Evolutionary conservation across 2,113 vertebrate species (phyloP), one percentile per base, ranked within the genome.

Genomic region (Erpornis zantholeuca): DNA sequence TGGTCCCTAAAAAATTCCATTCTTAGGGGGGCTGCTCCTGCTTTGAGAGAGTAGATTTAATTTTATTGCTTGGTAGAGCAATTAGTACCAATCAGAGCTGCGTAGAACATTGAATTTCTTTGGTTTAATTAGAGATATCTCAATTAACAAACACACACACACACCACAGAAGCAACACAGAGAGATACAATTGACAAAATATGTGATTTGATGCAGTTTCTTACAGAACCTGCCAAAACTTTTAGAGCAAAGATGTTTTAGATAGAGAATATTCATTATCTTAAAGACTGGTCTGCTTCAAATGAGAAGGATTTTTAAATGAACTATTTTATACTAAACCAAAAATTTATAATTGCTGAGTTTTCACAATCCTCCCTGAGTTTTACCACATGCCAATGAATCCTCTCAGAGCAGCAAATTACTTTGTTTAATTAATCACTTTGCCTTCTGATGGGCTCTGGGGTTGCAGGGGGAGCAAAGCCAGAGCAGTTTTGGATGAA

Each of bases 101-200:
- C 14, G 15, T 14, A 25, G 47, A 61, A 49, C 28, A 66, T 25
- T 29, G 47, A 1, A 59, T 54, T 86, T 42, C 47, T 71, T 45
- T 42, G 47, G 56, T 45, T 90, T 86, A 82, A 80, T 95, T 82
- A 92, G 52, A 54, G 19, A 65, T 15, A 44, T 28, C 69, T 78
- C 38, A 89, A 83, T 50, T 36, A 77, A 60, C 53, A 71, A 61
- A 88, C 40, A 11, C 70, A 18, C 53, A 18, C 53, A 35, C 36
- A 11, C 50, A 4, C 24, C 38, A n/a, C 11, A 6, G 42, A 44
- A 85, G 6, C 3, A 27, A 24, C 19, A 45, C 5, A 15, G 45
- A 82, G 64, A 50, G 29, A 38, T 9, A 36, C 60, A 45, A 35
- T 5, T 28, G 9, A 60, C 12, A 44, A 68, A 88, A 80, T 82